These are phyloP conservation scores for Microcebus tavaratra DNA, from an alignment of 2,113 vertebrate genomes.

Conservation along the genomic window DNA sequence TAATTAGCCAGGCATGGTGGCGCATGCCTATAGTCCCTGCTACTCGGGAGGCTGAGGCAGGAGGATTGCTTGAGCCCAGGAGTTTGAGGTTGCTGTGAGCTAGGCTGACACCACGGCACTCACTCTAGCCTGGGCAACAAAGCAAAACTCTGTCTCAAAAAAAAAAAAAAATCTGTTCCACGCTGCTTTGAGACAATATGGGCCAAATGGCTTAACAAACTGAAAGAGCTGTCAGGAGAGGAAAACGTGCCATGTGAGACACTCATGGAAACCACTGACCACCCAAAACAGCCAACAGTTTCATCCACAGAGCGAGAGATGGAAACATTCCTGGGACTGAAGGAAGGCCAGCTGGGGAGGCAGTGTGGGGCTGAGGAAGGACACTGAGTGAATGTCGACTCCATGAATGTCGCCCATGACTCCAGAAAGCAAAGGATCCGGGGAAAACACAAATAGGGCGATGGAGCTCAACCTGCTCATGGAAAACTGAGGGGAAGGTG, in stretches of 20 bases:
- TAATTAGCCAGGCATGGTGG: too few relatives aligned
- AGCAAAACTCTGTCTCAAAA: too few relatives aligned
- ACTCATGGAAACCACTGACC: neutral
- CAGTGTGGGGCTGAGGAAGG: neutral
- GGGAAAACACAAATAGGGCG: neutral
- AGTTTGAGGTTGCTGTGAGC: too few relatives aligned
- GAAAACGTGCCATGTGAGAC: neutral
- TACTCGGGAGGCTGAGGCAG: too few relatives aligned
- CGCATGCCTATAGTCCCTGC: too few relatives aligned
- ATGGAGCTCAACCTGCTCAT: neutral
- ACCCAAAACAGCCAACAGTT: neutral
- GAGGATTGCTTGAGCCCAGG: too few relatives aligned
- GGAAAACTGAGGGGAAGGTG: neutral
- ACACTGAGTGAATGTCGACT: neutral
- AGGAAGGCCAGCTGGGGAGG: neutral
- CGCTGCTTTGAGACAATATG: neutral
- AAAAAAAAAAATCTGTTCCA: too few relatives aligned
- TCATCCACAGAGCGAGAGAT: neutral
- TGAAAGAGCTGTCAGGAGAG: neutral
- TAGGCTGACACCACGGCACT: too few relatives aligned
- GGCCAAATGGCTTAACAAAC: neutral
- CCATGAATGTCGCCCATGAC: neutral
- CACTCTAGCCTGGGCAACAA: too few relatives aligned
- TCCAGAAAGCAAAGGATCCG: neutral
- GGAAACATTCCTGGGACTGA: rapidly evolving